Percentiles rank a stretch among this genome's conserved stretches.
These are phyloP conservation scores for Probaryconus sp. DNA, from an alignment of 1,140 invertebrate genomes.

Conservation along the genomic window DNA sequence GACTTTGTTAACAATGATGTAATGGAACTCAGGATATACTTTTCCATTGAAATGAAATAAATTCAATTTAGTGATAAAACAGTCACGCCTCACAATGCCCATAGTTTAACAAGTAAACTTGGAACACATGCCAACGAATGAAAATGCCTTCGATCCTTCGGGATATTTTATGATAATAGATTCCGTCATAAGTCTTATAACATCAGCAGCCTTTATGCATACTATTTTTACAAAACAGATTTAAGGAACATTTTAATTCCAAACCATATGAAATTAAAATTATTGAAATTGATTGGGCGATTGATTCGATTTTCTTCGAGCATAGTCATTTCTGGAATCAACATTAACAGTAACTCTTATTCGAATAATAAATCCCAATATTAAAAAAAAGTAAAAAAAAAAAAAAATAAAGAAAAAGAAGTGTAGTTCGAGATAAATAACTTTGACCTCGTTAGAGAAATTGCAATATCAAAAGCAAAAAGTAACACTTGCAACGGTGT, in stretches of 20 bases:
- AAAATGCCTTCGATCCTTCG: no score
- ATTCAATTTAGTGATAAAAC: conserved; percentile 39
- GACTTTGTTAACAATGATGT: conserved; percentile 31
- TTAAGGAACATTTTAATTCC: no score
- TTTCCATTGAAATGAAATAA: conserved; percentile 32
- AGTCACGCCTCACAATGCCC: conserved; percentile 10
- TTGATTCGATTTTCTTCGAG: no score
- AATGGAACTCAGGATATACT: no score
- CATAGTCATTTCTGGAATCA: no score
- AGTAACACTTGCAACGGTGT: conserved; percentile 60
- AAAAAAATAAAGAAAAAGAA: conserved; percentile 43
- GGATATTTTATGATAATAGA: no score
- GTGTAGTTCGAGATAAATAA: conserved; percentile 38
- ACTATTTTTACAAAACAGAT: no score
- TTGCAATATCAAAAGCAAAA: conserved; percentile 66
- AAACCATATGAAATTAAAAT: no score
- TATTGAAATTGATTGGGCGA: no score
- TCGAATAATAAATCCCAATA: conserved; percentile 31
- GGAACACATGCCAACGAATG: conserved; percentile 6
- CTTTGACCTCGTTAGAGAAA: conserved; percentile 61
- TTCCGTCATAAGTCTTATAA: no score
- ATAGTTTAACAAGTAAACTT: conserved; percentile 5
- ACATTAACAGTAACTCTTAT: background rate
- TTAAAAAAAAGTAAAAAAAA: conserved; percentile 42
- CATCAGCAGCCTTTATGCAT: no score